A percentile compares a stretch with the other conserved stretches of the same genome.
phyloP scores from a whole-genome alignment of 2,888 invertebrate species.

The Caenorhabditis sp. region DNA sequence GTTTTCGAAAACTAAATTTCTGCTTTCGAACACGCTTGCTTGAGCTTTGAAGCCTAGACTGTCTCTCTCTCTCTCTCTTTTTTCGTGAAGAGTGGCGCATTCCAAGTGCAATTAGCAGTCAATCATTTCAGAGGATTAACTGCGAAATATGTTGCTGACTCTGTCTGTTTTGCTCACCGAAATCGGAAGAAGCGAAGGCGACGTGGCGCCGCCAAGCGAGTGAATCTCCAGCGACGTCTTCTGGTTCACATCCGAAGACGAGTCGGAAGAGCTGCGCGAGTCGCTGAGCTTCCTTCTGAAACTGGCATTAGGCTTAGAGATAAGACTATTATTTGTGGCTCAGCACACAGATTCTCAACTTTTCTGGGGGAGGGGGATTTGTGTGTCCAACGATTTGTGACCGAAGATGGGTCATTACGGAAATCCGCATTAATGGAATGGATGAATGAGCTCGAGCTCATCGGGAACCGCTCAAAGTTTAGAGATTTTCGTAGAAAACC shows the following conservation, averaged over 20 bases:
- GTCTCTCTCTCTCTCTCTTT: not conserved
- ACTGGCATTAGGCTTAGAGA: constrained; percentile 4
- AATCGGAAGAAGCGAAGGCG: constrained; percentile 43
- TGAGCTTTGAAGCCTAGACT: constrained; percentile 5
- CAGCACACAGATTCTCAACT: too few relatives aligned
- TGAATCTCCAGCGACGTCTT: constrained; percentile 41
- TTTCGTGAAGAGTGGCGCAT: not conserved
- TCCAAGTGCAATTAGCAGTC: constrained; percentile 9
- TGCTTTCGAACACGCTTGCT: too few relatives aligned
- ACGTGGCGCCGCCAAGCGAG: constrained; percentile 32
- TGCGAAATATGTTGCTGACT: constrained; percentile 6
- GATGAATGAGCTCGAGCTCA: too few relatives aligned
- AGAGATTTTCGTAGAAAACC: too few relatives aligned
- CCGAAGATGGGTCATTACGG: too few relatives aligned
- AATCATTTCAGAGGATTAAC: constrained; percentile 21
- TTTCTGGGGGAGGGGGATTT: too few relatives aligned
- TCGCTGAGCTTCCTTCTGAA: constrained; percentile 47
- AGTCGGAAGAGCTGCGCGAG: constrained; percentile 41
- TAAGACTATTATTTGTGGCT: too few relatives aligned
- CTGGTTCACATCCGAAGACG: constrained; percentile 35
- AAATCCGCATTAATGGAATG: too few relatives aligned
- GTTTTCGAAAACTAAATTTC: too few relatives aligned
- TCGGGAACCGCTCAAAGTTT: too few relatives aligned
- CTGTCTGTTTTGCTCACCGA: constrained; percentile 34
- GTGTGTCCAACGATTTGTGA: too few relatives aligned